Evolutionary conservation across 2,797 vertebrate species (phyloP).

Genomic region (Apogon hyalosoma): DNA sequence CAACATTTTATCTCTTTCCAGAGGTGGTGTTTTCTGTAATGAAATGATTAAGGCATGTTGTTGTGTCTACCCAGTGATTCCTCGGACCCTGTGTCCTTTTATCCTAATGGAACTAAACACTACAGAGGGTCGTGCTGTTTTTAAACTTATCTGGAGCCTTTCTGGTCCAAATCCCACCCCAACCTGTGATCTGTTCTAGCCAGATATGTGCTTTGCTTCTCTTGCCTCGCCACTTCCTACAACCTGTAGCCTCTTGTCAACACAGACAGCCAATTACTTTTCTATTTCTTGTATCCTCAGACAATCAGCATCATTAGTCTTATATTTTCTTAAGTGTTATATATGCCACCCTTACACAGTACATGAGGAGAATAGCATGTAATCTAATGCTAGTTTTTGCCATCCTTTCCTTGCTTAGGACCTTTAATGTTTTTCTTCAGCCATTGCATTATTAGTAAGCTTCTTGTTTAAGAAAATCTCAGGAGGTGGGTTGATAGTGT

Average conservation of each 20-base stretch:
- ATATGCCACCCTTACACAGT: conserved; percentile 52
- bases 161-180: conserved; percentile 45
- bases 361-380: conserved; percentile 68
- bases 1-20: conserved; percentile 60
- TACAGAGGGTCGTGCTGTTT: conserved; percentile 76
- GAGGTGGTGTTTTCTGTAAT: conserved; percentile 66
- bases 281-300: conserved; percentile 74
- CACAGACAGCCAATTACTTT: conserved; percentile 70
- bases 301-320: conserved; percentile 80
- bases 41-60: conserved; percentile 74
- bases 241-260: conserved; percentile 74
- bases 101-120: conserved; percentile 76
- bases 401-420: conserved; percentile 62
- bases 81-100: conserved; percentile 57
- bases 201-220: conserved; percentile 63
- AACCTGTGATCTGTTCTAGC: conserved; percentile 54
- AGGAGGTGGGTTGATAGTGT: conserved; percentile 29
- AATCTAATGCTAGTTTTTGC: conserved; percentile 58
- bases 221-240: conserved; percentile 62
- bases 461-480: conserved; percentile 27
- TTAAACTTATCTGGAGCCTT: conserved; percentile 42
- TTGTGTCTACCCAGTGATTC: conserved; percentile 70
- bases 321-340: conserved; percentile 73
- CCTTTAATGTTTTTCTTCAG: conserved; percentile 57
- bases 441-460: conserved; percentile 42